Evolutionary conservation across 1,140 invertebrate genomes (phyloP), one percentile per base, ranked within the genome.

Genomic region (Lepidurus apus): DNA sequence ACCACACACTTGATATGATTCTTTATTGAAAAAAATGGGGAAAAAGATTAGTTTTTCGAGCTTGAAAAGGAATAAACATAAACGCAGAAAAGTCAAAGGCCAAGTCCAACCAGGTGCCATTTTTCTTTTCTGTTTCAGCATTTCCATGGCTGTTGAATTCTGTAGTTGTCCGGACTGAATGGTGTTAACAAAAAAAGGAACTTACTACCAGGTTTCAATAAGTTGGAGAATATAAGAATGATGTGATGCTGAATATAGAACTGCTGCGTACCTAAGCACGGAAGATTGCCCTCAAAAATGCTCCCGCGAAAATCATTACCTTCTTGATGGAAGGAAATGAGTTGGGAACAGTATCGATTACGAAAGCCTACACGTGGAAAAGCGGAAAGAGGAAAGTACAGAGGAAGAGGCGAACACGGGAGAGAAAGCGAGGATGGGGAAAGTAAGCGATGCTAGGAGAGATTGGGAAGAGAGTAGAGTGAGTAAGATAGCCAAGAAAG

Each of bases 261-360:
- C 34, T 34, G 53, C 21, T 65, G 21, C 53, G 53, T 65, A 21
- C 21, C 21, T 21, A 65, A 2, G 21, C 53, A 65, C 53, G 53
- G n/a, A 65, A 65, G 53, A 65, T n/a, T 21, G 53, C 53, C 21
- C 53, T 34, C 21, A 65, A 65, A 65, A 65, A 65, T 21, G n/a
- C 53, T 65, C 53, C 53, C 17, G 6, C 17, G 6, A 65, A 65
- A 65, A 65, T 21, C 53, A 21, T 21, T 65, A 21, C 53, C 53
- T 65, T 65, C n/a, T 65, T 65, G 53, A 65, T 65, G 53, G 53
- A 65, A 65, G 53, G 53, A 65, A 65, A 65, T 65, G 53, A 65
- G 53, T 65, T 65, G 53, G n/a, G 53, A 65, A 65, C 53, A 65
- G n/a, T 65, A 65, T 65, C 53, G 53, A 65, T 65, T 65, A 65